phyloP scores from a whole-genome alignment of 1,140 invertebrate species.

The Aricia agestis region DNA sequence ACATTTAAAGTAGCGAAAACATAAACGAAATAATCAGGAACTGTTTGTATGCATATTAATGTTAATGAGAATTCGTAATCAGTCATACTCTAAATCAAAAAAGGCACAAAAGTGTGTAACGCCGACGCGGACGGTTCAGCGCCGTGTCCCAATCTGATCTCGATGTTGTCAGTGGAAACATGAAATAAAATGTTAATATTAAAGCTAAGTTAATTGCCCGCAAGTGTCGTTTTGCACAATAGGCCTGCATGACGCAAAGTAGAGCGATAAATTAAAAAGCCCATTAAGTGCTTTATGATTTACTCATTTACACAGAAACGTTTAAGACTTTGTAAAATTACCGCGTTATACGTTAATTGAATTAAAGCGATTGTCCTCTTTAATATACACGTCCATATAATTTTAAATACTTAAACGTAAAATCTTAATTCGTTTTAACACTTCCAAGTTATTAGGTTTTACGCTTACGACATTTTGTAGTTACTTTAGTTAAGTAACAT shows the following conservation, averaged over 20 bases:
- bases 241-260: conserved; percentile 23
- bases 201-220: conserved; percentile 10
- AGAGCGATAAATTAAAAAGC: conserved; percentile 22
- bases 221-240: conserved; percentile 24
- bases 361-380: background rate
- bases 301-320: conserved; percentile 23
- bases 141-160: background rate
- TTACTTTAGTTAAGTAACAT: background rate
- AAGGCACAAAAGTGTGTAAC: background rate
- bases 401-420: background rate
- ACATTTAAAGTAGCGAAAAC: background rate
- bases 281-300: conserved; percentile 25
- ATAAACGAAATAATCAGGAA: conserved; percentile 5
- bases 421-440: background rate
- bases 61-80: conserved; percentile 4
- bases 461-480: background rate
- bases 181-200: conserved; percentile 1
- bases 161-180: conserved; percentile 5
- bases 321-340: background rate
- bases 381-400: background rate
- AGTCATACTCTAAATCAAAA: conserved; percentile 6
- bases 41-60: background rate
- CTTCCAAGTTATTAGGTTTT: background rate
- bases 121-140: background rate
- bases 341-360: background rate